Percentiles rank a stretch among this genome's conserved stretches.
Conservation (phyloP, 2,113 vertebrate genomes). For the Tursiops truncatus region DNA sequence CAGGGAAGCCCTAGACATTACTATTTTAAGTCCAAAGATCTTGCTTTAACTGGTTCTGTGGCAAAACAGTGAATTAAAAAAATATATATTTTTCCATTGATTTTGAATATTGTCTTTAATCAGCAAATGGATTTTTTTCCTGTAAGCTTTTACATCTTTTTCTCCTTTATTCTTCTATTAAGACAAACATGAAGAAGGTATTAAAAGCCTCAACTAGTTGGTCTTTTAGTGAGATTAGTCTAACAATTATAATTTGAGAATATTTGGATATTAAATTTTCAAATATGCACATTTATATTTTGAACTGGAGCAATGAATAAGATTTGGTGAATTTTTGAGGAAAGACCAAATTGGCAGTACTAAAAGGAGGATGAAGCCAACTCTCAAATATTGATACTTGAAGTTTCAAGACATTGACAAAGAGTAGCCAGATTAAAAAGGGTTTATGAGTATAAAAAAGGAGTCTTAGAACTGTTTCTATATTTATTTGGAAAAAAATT, state of each 20-base stretch:
- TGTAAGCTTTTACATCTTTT: background rate
- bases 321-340: conserved; percentile 33
- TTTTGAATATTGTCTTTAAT: conserved; percentile 18
- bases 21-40: background rate
- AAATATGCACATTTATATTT: conserved; percentile 31
- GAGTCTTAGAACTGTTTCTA: background rate
- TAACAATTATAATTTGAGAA: background rate
- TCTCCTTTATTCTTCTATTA: too few species aligned
- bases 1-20: background rate
- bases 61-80: background rate
- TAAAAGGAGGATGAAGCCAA: background rate
- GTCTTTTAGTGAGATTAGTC: background rate
- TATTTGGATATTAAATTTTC: conserved; percentile 29
- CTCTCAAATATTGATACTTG: background rate
- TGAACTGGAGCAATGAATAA: conserved; percentile 1
- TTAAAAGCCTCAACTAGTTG: background rate
- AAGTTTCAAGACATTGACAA: conserved; percentile 21
- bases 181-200: background rate
- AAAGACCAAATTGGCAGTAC: background rate
- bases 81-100: background rate
- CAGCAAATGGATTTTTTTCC: background rate
- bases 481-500: conserved; percentile 35
- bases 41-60: background rate
- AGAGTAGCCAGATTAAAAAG: background rate
- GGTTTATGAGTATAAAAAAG: conserved; percentile 10